phyloP scores from a whole-genome alignment of 2,113 vertebrate species.

The Xenotilapia flavipinnis region DNA sequence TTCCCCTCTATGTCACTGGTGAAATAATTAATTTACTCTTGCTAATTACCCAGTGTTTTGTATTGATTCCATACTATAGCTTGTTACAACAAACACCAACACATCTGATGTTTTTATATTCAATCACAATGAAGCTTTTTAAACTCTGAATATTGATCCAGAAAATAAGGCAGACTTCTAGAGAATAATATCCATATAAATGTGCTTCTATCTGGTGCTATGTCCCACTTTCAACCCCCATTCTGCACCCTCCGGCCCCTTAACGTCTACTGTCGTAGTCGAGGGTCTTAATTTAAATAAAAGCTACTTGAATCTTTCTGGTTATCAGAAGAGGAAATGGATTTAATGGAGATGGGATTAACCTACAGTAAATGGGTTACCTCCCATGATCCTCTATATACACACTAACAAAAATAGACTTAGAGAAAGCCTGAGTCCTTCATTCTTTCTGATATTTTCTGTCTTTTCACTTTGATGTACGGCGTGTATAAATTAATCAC shows the following conservation, averaged over 20 bases:
- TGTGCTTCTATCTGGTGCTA: background rate
- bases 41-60: background rate
- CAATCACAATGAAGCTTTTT: background rate
- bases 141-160: background rate
- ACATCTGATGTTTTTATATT: background rate
- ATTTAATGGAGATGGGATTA: background rate
- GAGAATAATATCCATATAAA: background rate
- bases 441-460: background rate
- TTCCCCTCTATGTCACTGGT: background rate
- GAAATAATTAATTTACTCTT: background rate
- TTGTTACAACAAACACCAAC: background rate
- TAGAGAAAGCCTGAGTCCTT: background rate
- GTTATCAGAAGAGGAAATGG: background rate
- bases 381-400: background rate
- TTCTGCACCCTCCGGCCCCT: background rate
- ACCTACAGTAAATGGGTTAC: background rate
- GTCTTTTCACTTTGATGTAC: background rate
- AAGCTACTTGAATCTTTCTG: background rate
- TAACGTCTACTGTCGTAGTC: background rate
- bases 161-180: background rate
- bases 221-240: background rate
- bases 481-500: background rate
- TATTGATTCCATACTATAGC: background rate
- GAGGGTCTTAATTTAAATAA: slow-evolving; percentile 15
- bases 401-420: background rate